Base-by-base conservation (phyloP, 2,797 vertebrate genomes). In the Mastacembelus armatus region DNA sequence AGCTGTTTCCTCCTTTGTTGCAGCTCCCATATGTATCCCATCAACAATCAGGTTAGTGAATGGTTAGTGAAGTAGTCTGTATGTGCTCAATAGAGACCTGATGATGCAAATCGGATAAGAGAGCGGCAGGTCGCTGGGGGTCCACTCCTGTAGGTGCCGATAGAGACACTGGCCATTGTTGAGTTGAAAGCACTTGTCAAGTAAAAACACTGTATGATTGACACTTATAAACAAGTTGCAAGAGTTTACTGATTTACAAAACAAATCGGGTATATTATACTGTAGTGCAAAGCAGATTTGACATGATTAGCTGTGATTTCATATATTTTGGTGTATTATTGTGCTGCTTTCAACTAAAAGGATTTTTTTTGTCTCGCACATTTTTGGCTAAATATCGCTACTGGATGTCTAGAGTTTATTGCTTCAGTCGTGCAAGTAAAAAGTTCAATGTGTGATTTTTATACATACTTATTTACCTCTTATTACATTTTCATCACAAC, bases 1-100 rank as follows among this genome's bases (percentile, higher is more conserved):
- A 40, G 52, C 60, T 21, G 10, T 75, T 61, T 65, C 35, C 44
- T 66, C 18, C 47, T 54, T 79, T 84, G 77, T 81, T 75, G 64
- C 55, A 50, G 63, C 50, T 66, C 32, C 54, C 36, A 16, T 71
- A 68, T 72, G 40, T 77, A 43, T 58, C 80, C n/a, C n/a, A n/a
- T n/a, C n/a, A n/a, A n/a, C n/a, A 78, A 47, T 68, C 52, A 33
- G 43, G 68, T 26, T 55, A 60, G 73, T 59, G 54, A 76, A 77
- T 77, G 67, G 39, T 55, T 63, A 15, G 58, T 69, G 24, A 78
- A 77, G 70, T 54, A 43, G 48, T 32, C 44, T 24, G 18, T 42
- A 14, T 66, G 44, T 66, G 57, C 45, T 73, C 63, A 77, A 71
- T 68, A 61, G 77, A 68, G 52, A 59, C 36, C 49, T 76, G 63